Conservation (phyloP, 2,888 invertebrate genomes). For the Hylaea fasciaria region DNA sequence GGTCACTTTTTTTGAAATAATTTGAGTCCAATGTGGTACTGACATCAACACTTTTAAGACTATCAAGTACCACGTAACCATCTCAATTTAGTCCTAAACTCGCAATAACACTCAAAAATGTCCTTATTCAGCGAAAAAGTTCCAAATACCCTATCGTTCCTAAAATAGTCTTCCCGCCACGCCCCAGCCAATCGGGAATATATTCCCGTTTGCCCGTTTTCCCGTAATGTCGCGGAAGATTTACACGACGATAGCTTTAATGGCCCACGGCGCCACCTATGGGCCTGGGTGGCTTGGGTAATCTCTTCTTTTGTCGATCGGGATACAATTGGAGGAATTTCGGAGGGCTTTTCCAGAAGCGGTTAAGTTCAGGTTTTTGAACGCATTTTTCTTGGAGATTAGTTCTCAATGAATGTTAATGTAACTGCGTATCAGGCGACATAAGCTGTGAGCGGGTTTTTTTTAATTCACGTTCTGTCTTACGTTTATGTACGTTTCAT, state of each 20-base stretch:
- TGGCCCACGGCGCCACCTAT: slow-evolving; percentile 47
- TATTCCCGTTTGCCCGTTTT: slow-evolving; percentile 31
- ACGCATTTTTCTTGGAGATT: no score
- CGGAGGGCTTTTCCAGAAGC: background rate
- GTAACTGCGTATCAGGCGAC: no score
- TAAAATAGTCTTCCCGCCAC: slow-evolving; percentile 15
- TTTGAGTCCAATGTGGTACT: no score
- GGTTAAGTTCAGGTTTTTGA: background rate
- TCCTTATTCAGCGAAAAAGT: slow-evolving; percentile 8
- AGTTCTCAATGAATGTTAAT: no score
- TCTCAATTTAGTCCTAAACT: background rate
- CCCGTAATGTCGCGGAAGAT: slow-evolving; percentile 62
- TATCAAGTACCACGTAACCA: no score
- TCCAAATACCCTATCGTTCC: slow-evolving; percentile 10
- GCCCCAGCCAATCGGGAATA: slow-evolving; percentile 36
- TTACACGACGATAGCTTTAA: slow-evolving; percentile 62
- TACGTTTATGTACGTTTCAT: no score
- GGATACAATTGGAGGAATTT: slow-evolving; percentile 17
- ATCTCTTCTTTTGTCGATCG: slow-evolving; percentile 35
- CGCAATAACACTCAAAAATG: background rate
- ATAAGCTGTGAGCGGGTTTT: no score
- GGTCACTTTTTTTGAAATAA: no score
- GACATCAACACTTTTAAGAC: no score
- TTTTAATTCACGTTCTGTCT: no score
- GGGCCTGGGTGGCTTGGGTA: slow-evolving; percentile 25